Base-by-base conservation (phyloP, 2,113 vertebrate species). In the Heptranchias perlo region DNA sequence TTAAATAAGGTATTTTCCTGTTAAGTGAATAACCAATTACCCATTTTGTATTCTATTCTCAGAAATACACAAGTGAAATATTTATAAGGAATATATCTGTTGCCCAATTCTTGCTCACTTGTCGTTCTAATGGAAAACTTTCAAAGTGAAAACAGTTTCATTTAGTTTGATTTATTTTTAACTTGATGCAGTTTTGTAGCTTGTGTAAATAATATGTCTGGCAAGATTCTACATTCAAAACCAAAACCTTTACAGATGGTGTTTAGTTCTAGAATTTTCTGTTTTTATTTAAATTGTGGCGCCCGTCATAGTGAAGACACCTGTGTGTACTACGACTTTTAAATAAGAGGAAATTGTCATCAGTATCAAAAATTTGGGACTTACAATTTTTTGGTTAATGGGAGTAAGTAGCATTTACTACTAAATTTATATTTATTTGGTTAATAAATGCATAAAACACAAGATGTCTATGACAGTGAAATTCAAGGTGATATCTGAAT, bases 161-260 rank as follows among this genome's bases (percentile, higher is more conserved):
- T 35, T 82, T 35, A 61, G 52, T 28, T 35, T n/a, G 87, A 54
- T 31, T 28, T 89, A 28, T 31, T 86, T 47, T 86, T 44, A n/a
- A 87, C 49, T 35, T 89, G 49, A 92, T 58, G 87, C 31, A 18
- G 52, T 61, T 92, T 92, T 58, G 87, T 92, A 61, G 28, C 54
- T 92, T 58, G 87, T 92, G 87, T 92, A 92, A 92, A 92, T 92
- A 92, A 58, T n/a, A 58, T 82, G 18, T 92, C 87, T 92, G 54
- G 54, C 54, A 92, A 92, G 87, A 92, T 92, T 61, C 87, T 35
- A 16, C 87, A 35, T 58, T 91, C 31, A 61, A 61, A 61, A 35
- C 54, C 54, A 58, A 91, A 91, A 91, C 52, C 49, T 31, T 58
- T 91, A 61, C 87, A 61, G 87, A 61, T 92, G 87, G 54, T 92